Base-by-base conservation (phyloP, 2,113 vertebrate genomes). In the Protobothrops flavoviridis region DNA sequence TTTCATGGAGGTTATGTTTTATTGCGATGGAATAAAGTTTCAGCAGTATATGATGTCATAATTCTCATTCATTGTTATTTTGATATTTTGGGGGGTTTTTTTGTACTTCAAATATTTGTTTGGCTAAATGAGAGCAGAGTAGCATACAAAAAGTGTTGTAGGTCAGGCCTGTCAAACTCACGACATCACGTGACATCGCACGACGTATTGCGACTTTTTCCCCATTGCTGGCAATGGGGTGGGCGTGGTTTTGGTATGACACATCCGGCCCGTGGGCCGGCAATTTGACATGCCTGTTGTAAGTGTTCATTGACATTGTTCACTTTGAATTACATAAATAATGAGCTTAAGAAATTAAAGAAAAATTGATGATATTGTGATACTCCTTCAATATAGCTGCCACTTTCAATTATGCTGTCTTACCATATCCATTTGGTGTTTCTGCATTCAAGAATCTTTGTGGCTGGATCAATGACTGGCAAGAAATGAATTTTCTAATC, bases 251-350 rank as follows among this genome's bases (percentile, higher is more conserved):
- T 50, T 7, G 48, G 48, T 1, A 7, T 50, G 48, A 50, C 1
- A 8, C 48, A 50, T 50, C 48, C 1, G 9, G 48, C 8, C 48
- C 0, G 8, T 7, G 8, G 7, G 48, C 8, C 48, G 0, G 8
- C 48, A 50, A 7, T 50, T 50, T 50, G 48, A 50, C 48, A 50
- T 50, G 48, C 8, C 48, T 48, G 53, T 33, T 85, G 23, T 90
- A 55, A 11, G 7, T 89, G 53, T 3, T 29, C 4, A 7, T 21
- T 57, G 33, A 53, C 56, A 0, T 0, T 91, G 52, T 26, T 92
- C 24, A 23, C 3, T 26, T 91, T 81, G 52, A 93, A 88, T 52
- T 50, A 12, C 1, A 57, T 33, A 48, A 26, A 43, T 81, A 96
- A 55, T 29, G 52, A 91, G 52, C 85, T 45, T 55, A 85, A 88